phyloP scores from a whole-genome alignment of 64 coral and sea anemone genomes.

The Platygyra sinensis region DNA sequence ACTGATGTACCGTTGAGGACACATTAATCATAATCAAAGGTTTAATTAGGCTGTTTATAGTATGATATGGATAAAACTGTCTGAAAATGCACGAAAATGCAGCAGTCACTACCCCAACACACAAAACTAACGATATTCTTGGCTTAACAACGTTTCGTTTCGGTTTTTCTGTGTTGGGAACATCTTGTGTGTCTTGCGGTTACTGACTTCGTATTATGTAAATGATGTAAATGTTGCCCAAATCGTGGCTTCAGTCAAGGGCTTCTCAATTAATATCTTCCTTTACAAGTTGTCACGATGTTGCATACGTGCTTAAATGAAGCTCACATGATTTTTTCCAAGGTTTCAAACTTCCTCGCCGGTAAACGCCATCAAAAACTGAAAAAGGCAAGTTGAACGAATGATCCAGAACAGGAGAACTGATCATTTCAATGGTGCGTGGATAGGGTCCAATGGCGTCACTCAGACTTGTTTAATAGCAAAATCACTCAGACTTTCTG shows the following conservation, averaged over 20 bases:
- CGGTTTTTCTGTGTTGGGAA: background rate
- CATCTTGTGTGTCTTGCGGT: background rate
- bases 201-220: background rate
- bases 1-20: background rate
- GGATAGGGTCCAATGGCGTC: background rate
- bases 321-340: background rate
- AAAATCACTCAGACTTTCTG: constrained; percentile 3
- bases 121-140: background rate
- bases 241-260: background rate
- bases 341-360: background rate
- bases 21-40: constrained; percentile 3
- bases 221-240: background rate
- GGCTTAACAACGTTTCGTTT: background rate
- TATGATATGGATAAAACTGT: background rate
- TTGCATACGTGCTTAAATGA: background rate
- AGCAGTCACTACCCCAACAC: background rate
- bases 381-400: background rate
- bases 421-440: background rate
- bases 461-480: background rate
- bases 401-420: background rate
- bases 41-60: background rate
- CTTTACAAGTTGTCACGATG: background rate
- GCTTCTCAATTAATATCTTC: background rate
- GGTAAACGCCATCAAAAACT: background rate
- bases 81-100: background rate